Evolutionary conservation across 1,140 invertebrate species (phyloP), one percentile per base, ranked within the genome.

Genomic region (Diachasma alloeum): DNA sequence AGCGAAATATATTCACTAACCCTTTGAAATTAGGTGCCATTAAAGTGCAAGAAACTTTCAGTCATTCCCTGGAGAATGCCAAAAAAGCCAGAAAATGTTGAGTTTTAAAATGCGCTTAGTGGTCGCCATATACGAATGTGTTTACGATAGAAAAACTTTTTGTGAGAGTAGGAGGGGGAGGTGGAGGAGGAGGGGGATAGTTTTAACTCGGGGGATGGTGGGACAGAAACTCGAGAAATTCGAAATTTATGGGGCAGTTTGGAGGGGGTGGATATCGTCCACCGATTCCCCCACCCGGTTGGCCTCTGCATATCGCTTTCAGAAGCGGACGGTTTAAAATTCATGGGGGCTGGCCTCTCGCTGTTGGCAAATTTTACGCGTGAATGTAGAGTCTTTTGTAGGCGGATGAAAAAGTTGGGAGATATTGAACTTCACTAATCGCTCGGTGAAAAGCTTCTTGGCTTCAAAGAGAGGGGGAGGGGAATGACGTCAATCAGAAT

Each of bases 61-160:
- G 22, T 63, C 24, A 24, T 63, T 22, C 59, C 13, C 59, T n/a
- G 4, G 53, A n/a, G 53, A 59, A 17, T 59, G n/a, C 1, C 1
- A 63, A 63, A 63, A 63, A 63, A 63, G 10, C 6, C n/a, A n/a
- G 17, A 56, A 26, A 63, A 26, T 31, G 24, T 26, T 26, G 42
- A 72, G 69, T 72, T 72, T 44, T 72, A 46, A 72, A 72, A 72
- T 26, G 59, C 59, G 59, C 59, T 63, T 63, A 63, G 59, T 63
- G 59, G 59, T 63, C 10, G 59, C 24, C 59, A 63, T 26, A 63
- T 63, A 63, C 59, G 59, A 63, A 63, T 48, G 69, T 46, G 69
- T 53, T 42, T 44, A 72, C 69, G 37, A 48, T 72, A 53, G 70
- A 72, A 46, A 72, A 72, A 72, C 10, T 72, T 70, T 70, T 39